These are phyloP conservation scores for Holothuria glaberrima DNA, from an alignment of 35 echinoderm and acorn worm species.

Conservation along the genomic window DNA sequence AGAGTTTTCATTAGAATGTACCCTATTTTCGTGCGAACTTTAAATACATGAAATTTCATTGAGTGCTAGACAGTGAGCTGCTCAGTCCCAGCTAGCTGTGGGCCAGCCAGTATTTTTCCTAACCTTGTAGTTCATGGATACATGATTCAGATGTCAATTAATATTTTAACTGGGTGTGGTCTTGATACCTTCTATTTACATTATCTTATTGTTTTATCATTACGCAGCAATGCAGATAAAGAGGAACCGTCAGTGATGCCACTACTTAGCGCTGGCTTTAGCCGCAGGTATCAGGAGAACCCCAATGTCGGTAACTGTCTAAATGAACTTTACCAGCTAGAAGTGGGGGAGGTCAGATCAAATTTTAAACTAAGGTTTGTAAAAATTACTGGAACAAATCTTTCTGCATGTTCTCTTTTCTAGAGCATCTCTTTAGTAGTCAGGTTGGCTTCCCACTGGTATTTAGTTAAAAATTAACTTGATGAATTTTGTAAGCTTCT, in stretches of 20 bases:
- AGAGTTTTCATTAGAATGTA: too few species aligned
- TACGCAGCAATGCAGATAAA: conserved; percentile 71
- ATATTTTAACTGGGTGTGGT: too few species aligned
- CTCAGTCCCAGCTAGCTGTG: too few species aligned
- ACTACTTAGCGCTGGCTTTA: conserved; percentile 86
- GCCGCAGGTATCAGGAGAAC: conserved; percentile 77
- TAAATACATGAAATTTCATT: too few species aligned
- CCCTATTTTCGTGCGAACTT: too few species aligned
- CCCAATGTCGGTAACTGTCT: conserved; percentile 81
- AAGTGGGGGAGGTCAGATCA: conserved; percentile 90
- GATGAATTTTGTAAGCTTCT: too few species aligned
- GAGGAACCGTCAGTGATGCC: conserved; percentile 89
- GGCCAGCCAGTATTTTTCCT: too few species aligned
- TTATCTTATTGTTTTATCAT: background rate
- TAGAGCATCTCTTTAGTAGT: too few species aligned
- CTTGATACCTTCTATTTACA: background rate
- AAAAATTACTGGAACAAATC: background rate
- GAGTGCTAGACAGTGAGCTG: too few species aligned
- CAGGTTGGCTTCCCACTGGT: background rate
- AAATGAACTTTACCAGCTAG: conserved; percentile 94
- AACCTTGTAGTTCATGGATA: too few species aligned
- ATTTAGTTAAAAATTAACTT: background rate
- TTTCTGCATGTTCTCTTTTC: background rate
- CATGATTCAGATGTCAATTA: too few species aligned
- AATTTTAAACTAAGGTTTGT: conserved; percentile 83